Evolutionary conservation across 2,113 vertebrate species (phyloP), one percentile per base, ranked within the genome.

Genomic region (Ciconia maguari): DNA sequence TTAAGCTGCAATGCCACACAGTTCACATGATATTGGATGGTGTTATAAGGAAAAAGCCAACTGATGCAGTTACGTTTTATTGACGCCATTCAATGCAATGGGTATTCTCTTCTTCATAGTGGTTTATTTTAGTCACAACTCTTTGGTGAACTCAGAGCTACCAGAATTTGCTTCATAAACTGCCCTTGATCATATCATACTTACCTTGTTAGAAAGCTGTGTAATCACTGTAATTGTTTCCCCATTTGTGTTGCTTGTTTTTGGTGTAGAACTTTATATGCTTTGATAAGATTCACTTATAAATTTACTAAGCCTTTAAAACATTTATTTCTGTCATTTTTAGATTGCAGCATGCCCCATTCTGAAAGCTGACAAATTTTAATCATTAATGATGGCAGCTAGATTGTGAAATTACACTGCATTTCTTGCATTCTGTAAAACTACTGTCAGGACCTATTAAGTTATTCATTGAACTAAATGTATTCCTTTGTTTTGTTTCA

Each of bases 21-120:
- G 65, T 64, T 55, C 25, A 3, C 7, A 0, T n/a, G 62, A 2
- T 25, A 7, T 42, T 79, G 87, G 30, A 30, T 0, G 4, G 48
- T 29, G 21, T 29, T 79, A 10, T 2, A 24, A 75, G 11, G 42
- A 34, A 58, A 69, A 34, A 74, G 54, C 21, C n/a, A 57, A 10
- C 51, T 3, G 7, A 14, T 49, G 20, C 21, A 14, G 17, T 64
- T 51, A 29, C 3, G 1, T 71, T 68, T 68, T 52, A 10, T 54
- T 16, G 74, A 44, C 1, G 3, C 13, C 8, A 2, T 61, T 85
- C 0, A 0, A 19, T 42, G 16, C 13, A 11, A 6, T 13, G 29
- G 41, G 12, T 46, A 3, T 65, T 76, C 48, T 85, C 41, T 69
- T 68, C 49, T 62, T 29, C 27, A 18, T 32, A 38, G 6, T 19